Evolutionary conservation across 64 coral and sea anemone genomes (phyloP).

Genomic region (Trachythela sp.): DNA sequence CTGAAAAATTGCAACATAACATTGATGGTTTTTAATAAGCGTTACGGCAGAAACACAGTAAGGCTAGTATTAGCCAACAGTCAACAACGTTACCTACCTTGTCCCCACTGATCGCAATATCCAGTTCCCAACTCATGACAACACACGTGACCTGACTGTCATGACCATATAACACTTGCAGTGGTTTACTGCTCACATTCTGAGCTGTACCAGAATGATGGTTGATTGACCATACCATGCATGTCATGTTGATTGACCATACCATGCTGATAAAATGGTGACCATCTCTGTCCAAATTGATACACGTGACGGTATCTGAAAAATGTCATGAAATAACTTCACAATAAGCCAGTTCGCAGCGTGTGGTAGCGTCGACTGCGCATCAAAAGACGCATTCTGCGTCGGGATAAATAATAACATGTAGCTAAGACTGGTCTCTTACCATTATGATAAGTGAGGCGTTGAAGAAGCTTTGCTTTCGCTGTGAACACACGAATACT

Average conservation of each 20-base stretch:
- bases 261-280: constrained; percentile 72
- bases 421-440: background rate
- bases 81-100: constrained; percentile 63
- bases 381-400: too few species aligned
- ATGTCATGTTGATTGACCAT: constrained; percentile 94
- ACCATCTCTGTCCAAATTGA: constrained; percentile 79
- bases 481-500: constrained; percentile 74
- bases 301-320: constrained; percentile 76
- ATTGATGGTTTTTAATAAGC: too few species aligned
- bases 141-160: constrained; percentile 78
- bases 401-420: too few species aligned
- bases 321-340: background rate
- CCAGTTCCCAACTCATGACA: constrained; percentile 89
- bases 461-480: constrained; percentile 53
- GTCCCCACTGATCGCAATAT: constrained; percentile 79
- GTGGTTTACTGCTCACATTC: constrained; percentile 57
- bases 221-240: constrained; percentile 70
- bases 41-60: background rate
- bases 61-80: too few species aligned
- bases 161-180: constrained; percentile 96
- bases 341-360: too few species aligned
- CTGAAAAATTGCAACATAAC: constrained; percentile 22
- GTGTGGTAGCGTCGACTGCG: too few species aligned
- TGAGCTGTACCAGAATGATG: constrained; percentile 67
- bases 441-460: constrained; percentile 64